phyloP scores from a whole-genome alignment of 2,888 invertebrate species.

The Sceliomorpha sp. region DNA sequence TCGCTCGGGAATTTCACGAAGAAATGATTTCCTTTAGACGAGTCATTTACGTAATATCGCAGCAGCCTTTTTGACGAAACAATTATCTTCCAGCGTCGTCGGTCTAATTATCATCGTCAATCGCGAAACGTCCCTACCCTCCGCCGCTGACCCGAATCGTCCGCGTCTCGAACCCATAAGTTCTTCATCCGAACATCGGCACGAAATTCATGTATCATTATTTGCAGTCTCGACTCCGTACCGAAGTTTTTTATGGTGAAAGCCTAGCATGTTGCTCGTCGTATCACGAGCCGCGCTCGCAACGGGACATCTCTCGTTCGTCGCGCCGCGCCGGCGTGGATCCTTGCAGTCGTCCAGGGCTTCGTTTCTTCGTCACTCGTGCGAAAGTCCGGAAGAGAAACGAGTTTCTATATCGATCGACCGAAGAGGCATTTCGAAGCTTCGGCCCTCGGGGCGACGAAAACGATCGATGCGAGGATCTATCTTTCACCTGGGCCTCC shows the following conservation, averaged over 20 bases:
- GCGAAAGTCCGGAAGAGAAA: slow-evolving; percentile 28
- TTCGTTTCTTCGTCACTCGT: slow-evolving; percentile 9
- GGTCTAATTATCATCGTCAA: not conserved
- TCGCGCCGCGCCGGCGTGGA: not conserved
- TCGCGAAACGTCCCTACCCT: no score
- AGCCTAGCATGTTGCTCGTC: slow-evolving; percentile 9
- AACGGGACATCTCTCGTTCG: slow-evolving; percentile 11
- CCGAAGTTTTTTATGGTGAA: slow-evolving; percentile 5
- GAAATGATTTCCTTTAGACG: not conserved
- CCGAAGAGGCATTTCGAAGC: slow-evolving; percentile 10
- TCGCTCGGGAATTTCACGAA: slow-evolving; percentile 5
- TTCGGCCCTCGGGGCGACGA: slow-evolving; percentile 12
- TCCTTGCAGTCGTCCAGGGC: not conserved
- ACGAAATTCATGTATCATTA: slow-evolving; percentile 9
- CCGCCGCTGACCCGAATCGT: not conserved
- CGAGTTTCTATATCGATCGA: slow-evolving; percentile 23
- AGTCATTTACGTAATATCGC: slow-evolving; percentile 2
- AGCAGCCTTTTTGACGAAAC: not conserved
- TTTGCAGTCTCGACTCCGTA: not conserved
- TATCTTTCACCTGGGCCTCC: slow-evolving; percentile 23
- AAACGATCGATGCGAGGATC: slow-evolving; percentile 25
- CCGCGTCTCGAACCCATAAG: not conserved
- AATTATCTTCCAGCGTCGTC: not conserved
- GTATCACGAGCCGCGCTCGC: slow-evolving; percentile 7
- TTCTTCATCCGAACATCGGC: slow-evolving; percentile 7